Evolutionary conservation across 2,113 vertebrate species (phyloP).

Genomic region (Cyanoliseus patagonus): DNA sequence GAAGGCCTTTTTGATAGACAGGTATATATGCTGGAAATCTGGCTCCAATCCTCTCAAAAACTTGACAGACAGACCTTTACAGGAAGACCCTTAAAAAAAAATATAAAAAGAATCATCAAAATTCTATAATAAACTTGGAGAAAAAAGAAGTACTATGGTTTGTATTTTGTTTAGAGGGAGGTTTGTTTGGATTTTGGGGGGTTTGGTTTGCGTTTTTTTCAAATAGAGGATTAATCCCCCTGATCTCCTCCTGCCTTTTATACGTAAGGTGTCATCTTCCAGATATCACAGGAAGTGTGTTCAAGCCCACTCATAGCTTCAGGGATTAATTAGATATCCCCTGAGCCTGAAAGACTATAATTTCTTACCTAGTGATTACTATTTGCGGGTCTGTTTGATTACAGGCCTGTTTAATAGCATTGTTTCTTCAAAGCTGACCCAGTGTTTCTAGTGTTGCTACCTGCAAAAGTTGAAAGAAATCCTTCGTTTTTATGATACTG

Average conservation of each 20-base stretch:
- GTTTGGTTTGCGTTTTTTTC: neutral
- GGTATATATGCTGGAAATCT: neutral
- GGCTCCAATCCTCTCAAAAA: neutral
- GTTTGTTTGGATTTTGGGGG: neutral
- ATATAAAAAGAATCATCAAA: neutral
- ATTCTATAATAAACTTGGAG: neutral
- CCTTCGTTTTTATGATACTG: neutral
- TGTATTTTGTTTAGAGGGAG: neutral
- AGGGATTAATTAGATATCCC: neutral
- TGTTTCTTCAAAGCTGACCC: constrained; percentile 4
- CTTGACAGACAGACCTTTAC: neutral
- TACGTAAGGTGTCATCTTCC: neutral
- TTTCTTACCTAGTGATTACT: neutral
- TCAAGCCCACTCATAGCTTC: neutral
- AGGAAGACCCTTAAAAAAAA: neutral
- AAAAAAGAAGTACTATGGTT: neutral
- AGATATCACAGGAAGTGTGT: neutral
- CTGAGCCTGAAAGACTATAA: neutral
- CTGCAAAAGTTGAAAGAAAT: neutral
- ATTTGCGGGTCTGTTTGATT: constrained; percentile 11
- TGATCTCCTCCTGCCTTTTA: neutral
- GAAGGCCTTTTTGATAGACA: neutral
- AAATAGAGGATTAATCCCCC: neutral
- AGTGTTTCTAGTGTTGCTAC: neutral
- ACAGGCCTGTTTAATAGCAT: neutral